A percentile compares a stretch with the other conserved stretches of the same genome.
Evolutionary conservation across 2,113 vertebrate genomes (phyloP).

Genomic region (Ardeotis arabs): DNA sequence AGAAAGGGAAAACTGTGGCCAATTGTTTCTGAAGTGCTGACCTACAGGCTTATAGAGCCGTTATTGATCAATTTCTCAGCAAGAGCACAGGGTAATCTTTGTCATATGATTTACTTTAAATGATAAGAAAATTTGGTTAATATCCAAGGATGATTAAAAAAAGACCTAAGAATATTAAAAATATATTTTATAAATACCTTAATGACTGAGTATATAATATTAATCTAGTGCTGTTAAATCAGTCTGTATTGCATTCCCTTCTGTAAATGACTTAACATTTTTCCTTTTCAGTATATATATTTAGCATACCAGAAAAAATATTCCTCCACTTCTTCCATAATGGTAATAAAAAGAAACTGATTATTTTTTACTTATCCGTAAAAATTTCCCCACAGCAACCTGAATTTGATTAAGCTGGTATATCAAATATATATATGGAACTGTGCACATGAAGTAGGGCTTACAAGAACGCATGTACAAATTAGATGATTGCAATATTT

Average conservation of each 20-base stretch:
- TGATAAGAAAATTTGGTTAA: not conserved
- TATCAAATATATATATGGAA: conserved; percentile 35
- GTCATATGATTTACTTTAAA: not conserved
- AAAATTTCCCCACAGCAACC: conserved; percentile 27
- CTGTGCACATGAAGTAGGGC: not conserved
- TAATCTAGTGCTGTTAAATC: conserved; percentile 18
- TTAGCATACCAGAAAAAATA: conserved; percentile 34
- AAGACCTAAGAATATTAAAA: conserved; percentile 8
- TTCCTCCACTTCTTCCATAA: conserved; percentile 5
- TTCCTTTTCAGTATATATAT: conserved; percentile 32
- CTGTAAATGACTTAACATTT: conserved; percentile 18
- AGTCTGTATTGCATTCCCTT: conserved; percentile 7
- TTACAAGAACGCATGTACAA: conserved; percentile 13
- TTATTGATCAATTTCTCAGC: not conserved
- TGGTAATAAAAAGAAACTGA: conserved; percentile 35
- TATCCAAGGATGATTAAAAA: not conserved
- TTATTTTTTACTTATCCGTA: conserved; percentile 32
- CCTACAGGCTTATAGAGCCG: not conserved
- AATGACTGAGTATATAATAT: not conserved
- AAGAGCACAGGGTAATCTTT: not conserved
- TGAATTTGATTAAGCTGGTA: conserved; percentile 42
- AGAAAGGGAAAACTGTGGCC: not conserved
- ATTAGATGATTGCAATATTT: conserved; percentile 30
- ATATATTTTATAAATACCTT: conserved; percentile 28
- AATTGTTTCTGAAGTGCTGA: not conserved